These are phyloP conservation scores for Crotophaga sulcirostris DNA, from an alignment of 2,113 vertebrate species.

Conservation along the genomic window DNA sequence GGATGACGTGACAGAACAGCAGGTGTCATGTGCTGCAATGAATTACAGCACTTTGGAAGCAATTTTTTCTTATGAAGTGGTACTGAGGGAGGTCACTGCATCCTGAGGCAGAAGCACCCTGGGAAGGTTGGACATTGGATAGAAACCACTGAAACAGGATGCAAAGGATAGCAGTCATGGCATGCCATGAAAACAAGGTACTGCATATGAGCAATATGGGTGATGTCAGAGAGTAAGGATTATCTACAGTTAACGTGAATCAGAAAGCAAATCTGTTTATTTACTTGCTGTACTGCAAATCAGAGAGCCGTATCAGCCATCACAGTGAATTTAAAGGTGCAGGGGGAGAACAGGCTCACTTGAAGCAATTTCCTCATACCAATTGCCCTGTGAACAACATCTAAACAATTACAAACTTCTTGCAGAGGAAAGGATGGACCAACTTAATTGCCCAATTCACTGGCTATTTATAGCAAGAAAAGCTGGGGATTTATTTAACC, in stretches of 20 bases:
- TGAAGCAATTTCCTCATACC: background rate
- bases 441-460: background rate
- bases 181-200: background rate
- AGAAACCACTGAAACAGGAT: background rate
- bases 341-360: background rate
- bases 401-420: background rate
- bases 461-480: background rate
- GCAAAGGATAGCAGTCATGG: background rate
- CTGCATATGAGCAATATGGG: rapidly evolving
- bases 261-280: background rate
- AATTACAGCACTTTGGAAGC: background rate
- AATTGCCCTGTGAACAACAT: background rate
- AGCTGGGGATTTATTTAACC: background rate
- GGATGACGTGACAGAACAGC: background rate
- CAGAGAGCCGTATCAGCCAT: background rate
- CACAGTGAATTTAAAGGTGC: background rate
- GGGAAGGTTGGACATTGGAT: background rate
- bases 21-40: background rate
- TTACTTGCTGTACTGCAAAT: background rate
- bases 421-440: background rate
- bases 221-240: background rate
- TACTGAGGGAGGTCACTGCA: background rate
- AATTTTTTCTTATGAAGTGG: background rate
- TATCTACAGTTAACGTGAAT: background rate
- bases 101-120: background rate